phyloP scores from a whole-genome alignment of 2,113 vertebrate genomes.

The Orientallactaga bullata region DNA sequence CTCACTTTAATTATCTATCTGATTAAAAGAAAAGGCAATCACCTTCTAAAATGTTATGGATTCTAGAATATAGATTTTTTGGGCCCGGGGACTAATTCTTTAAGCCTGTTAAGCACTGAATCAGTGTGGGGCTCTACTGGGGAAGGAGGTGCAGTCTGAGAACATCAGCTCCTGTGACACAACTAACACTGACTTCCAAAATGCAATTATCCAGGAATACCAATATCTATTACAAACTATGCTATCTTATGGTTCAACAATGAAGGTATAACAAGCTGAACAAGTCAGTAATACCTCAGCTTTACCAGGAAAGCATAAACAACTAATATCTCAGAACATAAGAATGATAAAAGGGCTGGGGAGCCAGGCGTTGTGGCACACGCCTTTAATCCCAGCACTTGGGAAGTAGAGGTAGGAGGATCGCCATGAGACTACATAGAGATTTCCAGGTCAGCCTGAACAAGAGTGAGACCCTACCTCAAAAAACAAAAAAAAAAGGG shows the following conservation, averaged over 20 bases:
- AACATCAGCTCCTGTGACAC: slow-evolving; percentile 58
- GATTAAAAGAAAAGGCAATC: background rate
- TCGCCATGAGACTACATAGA: too few relatives aligned
- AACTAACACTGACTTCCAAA: slow-evolving; percentile 9
- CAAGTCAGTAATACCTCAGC: background rate
- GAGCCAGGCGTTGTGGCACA: too few relatives aligned
- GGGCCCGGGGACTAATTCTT: background rate
- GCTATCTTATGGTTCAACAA: slow-evolving; percentile 65
- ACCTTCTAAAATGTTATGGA: background rate
- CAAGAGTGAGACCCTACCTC: too few relatives aligned
- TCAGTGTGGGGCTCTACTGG: background rate
- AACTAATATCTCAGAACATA: background rate
- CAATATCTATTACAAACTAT: background rate
- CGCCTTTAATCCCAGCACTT: too few relatives aligned
- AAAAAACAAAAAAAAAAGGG: too few relatives aligned
- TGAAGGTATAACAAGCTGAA: background rate
- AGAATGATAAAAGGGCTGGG: too few relatives aligned
- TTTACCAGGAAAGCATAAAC: too few relatives aligned
- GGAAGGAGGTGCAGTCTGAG: background rate
- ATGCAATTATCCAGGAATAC: background rate
- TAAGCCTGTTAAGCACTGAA: background rate
- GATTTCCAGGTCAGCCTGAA: too few relatives aligned
- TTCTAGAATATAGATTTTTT: background rate
- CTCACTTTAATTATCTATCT: background rate
- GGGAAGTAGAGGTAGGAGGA: too few relatives aligned